phyloP scores from a whole-genome alignment of 1,140 invertebrate species.

The Dreissena polymorpha region DNA sequence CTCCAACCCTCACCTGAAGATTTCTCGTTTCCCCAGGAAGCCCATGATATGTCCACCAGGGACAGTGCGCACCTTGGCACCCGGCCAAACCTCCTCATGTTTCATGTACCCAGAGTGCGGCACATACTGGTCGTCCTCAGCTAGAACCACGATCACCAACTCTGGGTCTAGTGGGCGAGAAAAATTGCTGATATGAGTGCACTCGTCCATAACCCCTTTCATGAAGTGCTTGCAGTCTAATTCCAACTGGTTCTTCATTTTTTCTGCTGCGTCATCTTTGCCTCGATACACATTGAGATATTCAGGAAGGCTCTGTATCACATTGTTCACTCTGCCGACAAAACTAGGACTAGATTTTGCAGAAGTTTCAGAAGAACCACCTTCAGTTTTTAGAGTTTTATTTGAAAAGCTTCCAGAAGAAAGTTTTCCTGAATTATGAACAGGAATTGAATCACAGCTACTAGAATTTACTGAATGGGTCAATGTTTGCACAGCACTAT shows the following conservation, averaged over 20 bases:
- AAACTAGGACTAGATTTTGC: background rate
- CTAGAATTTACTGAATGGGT: background rate
- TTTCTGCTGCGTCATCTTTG: background rate
- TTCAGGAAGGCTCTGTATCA: slow-evolving; percentile 4
- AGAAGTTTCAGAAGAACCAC: background rate
- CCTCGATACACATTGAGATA: background rate
- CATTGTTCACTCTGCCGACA: slow-evolving; percentile 5
- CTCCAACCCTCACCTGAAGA: slow-evolving; percentile 91
- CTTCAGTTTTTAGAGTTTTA: background rate
- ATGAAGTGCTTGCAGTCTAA: slow-evolving; percentile 89
- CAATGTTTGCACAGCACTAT: background rate
- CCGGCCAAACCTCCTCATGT: slow-evolving; percentile 94
- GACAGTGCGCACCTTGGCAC: slow-evolving; percentile 91
- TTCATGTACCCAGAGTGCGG: slow-evolving; percentile 90
- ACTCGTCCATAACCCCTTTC: slow-evolving; percentile 99
- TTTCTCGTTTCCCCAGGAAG: slow-evolving; percentile 91
- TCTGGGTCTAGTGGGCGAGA: slow-evolving; percentile 89
- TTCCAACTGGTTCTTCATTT: slow-evolving; percentile 7
- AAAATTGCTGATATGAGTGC: slow-evolving; percentile 97
- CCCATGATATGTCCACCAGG: slow-evolving; percentile 93
- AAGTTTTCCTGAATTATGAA: background rate
- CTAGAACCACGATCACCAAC: slow-evolving; percentile 77
- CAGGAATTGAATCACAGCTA: background rate
- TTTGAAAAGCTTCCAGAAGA: background rate
- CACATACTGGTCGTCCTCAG: slow-evolving; percentile 93